Percentiles rank a stretch among this genome's conserved stretches.
phyloP scores from a whole-genome alignment of 1,140 invertebrate genomes.

The Arctopsyche grandis region DNA sequence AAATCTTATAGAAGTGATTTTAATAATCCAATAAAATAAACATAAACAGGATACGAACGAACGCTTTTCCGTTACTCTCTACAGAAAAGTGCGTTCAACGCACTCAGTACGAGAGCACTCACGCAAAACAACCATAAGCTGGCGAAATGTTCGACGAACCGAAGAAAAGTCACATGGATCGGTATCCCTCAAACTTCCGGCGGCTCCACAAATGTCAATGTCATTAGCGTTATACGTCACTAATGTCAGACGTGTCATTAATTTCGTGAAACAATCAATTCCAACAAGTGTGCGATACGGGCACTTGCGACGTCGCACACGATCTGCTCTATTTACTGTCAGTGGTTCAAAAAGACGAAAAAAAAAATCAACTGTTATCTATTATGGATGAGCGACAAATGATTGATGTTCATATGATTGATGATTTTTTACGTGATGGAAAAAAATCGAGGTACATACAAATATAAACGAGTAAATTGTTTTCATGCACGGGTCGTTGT shows the following conservation, averaged over 20 bases:
- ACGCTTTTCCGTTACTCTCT: neutral
- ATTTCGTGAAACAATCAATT: neutral
- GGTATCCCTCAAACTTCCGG: neutral
- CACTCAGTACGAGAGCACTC: slow-evolving; percentile 2
- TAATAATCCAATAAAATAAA: neutral
- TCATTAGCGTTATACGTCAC: neutral
- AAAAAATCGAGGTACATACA: too few relatives aligned
- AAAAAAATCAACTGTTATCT: neutral
- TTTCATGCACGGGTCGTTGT: too few relatives aligned
- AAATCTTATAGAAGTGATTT: too few relatives aligned
- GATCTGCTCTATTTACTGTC: slow-evolving; percentile 22
- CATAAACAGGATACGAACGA: neutral
- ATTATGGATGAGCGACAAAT: slow-evolving; percentile 19
- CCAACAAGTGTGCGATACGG: neutral
- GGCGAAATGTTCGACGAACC: neutral
- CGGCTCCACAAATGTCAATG: neutral
- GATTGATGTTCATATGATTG: slow-evolving; percentile 9
- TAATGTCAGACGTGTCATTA: neutral
- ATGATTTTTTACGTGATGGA: neutral
- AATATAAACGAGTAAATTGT: too few relatives aligned
- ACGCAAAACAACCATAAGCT: neutral
- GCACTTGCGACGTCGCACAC: neutral
- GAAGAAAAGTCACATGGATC: neutral
- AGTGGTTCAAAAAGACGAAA: too few relatives aligned
- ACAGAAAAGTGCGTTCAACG: slow-evolving; percentile 3